Percentiles rank a stretch among this genome's conserved stretches.
Conservation (phyloP, 1,140 invertebrate genomes). For the Micrasema longulum region DNA sequence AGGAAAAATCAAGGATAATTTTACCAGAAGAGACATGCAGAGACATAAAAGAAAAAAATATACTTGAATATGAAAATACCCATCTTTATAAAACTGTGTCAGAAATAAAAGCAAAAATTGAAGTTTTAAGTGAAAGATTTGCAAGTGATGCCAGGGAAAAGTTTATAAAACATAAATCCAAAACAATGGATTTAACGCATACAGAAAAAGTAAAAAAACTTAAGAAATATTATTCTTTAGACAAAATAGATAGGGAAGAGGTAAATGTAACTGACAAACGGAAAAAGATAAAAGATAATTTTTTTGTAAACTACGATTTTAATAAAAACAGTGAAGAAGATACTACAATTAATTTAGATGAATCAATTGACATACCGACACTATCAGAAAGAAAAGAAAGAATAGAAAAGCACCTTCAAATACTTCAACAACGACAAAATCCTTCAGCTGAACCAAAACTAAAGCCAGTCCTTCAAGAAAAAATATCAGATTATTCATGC, state of each 20-base stretch:
- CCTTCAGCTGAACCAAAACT: not conserved
- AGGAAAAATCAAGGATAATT: not conserved
- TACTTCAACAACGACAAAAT: constrained; percentile 31
- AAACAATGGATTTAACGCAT: constrained; percentile 49
- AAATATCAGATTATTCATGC: not conserved
- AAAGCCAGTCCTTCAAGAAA: not conserved
- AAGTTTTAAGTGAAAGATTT: constrained; percentile 39
- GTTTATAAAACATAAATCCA: constrained; percentile 48
- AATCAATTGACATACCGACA: constrained; percentile 44
- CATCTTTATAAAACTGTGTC: constrained; percentile 1
- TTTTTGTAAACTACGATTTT: constrained; percentile 1
- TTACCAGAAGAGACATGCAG: not conserved
- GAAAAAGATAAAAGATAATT: constrained; percentile 4
- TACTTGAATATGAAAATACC: not conserved
- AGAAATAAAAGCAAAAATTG: constrained; percentile 48
- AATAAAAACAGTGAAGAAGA: constrained; percentile 1
- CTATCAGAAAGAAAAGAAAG: constrained; percentile 47
- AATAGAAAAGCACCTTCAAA: constrained; percentile 49
- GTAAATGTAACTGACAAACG: not conserved
- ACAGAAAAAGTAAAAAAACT: constrained; percentile 34
- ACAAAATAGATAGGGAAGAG: constrained; percentile 2
- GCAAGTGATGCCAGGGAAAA: constrained; percentile 29
- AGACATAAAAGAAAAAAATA: constrained; percentile 1
- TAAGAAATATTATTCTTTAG: constrained; percentile 49
- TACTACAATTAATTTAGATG: not conserved